phyloP scores from a whole-genome alignment of 2,888 invertebrate genomes.

The Drosophila dives region DNA sequence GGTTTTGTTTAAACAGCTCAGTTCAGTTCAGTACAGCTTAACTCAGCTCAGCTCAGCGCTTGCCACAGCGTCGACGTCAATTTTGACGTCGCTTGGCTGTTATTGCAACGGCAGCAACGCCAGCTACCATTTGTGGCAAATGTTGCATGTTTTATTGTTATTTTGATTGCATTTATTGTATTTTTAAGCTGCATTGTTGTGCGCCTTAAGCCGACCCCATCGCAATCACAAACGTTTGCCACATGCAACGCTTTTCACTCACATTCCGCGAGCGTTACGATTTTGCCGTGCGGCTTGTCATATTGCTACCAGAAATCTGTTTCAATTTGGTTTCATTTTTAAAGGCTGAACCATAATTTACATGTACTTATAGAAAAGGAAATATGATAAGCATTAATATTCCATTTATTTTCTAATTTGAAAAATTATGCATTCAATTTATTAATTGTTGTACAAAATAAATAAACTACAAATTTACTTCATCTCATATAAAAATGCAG shows the following conservation, averaged over 20 bases:
- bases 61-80: conserved; percentile 20
- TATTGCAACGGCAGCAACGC: conserved; percentile 41
- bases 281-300: background rate
- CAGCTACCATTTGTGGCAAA: conserved; percentile 74
- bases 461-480: background rate
- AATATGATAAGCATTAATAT: background rate
- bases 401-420: background rate
- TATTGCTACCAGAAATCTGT: background rate
- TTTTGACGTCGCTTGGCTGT: conserved; percentile 31
- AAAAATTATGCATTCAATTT: background rate
- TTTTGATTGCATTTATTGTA: conserved; percentile 82
- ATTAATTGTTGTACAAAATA: background rate
- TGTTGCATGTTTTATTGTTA: conserved; percentile 83
- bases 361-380: background rate
- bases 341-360: background rate
- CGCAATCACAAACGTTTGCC: conserved; percentile 54
- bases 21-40: conserved; percentile 46
- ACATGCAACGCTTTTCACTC: conserved; percentile 18
- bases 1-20: conserved; percentile 69
- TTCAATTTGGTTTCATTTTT: background rate
- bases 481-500: background rate
- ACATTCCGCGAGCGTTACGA: conserved; percentile 1
- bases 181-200: conserved; percentile 80
- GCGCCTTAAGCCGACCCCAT: conserved; percentile 54
- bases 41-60: conserved; percentile 36